Evolutionary conservation across 2,888 invertebrate species (phyloP).

Genomic region (Boloria euphrosyne): DNA sequence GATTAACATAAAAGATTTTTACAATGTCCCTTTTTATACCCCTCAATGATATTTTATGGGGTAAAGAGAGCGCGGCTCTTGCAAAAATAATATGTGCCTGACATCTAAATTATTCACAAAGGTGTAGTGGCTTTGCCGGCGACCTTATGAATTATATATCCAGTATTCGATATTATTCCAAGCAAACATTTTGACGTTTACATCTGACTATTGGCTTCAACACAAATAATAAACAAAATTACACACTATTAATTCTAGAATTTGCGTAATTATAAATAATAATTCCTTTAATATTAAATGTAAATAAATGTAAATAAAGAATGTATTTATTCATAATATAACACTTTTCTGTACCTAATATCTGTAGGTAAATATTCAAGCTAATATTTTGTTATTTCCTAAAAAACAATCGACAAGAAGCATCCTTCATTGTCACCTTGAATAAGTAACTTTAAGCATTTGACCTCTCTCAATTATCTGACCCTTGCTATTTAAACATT

Average conservation of each 20-base stretch:
- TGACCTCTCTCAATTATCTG: conserved; percentile 1
- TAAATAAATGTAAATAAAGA: background rate
- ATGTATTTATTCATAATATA: background rate
- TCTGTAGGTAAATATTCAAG: background rate
- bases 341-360: background rate
- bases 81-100: conserved; percentile 75
- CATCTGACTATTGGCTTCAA: conserved; percentile 39
- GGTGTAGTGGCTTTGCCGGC: conserved; percentile 65
- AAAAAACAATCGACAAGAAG: conserved; percentile 15
- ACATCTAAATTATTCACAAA: conserved; percentile 76
- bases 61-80: conserved; percentile 63
- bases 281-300: background rate
- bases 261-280: background rate
- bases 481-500: conserved; percentile 5
- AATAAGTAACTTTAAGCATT: conserved; percentile 10
- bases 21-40: conserved; percentile 49
- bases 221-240: conserved; percentile 9
- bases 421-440: conserved; percentile 22
- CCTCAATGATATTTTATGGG: conserved; percentile 66
- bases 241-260: background rate
- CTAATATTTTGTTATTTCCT: background rate
- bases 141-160: conserved; percentile 74
- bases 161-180: conserved; percentile 69
- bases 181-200: conserved; percentile 49
- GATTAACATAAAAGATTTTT: conserved; percentile 39